phyloP scores from a whole-genome alignment of 2,113 vertebrate genomes.

The Corydoras maculifer region DNA sequence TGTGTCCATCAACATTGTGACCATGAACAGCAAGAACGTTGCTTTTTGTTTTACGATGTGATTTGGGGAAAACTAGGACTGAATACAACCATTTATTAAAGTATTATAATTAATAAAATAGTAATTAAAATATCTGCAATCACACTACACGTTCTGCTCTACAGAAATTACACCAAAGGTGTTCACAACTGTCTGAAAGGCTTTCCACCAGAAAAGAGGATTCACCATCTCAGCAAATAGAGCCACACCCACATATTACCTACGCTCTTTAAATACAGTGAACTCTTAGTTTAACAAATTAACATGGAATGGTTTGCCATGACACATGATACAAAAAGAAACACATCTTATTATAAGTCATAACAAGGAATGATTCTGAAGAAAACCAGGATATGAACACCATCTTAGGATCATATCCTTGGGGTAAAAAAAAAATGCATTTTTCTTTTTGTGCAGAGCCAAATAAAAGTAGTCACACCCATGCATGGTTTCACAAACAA shows the following conservation, averaged over 20 bases:
- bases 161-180: conserved; percentile 21
- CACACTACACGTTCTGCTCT: conserved; percentile 9
- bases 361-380: conserved; percentile 19
- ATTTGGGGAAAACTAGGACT: conserved; percentile 14
- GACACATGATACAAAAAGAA: too few species aligned
- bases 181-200: conserved; percentile 17
- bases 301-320: conserved; percentile 41
- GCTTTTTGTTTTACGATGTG: background rate
- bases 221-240: conserved; percentile 13
- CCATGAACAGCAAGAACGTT: too few species aligned
- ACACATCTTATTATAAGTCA: background rate
- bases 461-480: too few species aligned
- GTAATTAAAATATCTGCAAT: background rate
- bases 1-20: too few species aligned
- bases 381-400: conserved; percentile 8
- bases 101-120: too few species aligned
- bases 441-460: too few species aligned
- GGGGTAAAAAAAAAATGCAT: too few species aligned
- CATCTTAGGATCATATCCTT: too few species aligned
- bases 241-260: conserved; percentile 12
- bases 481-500: too few species aligned
- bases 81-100: conserved; percentile 2
- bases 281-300: conserved; percentile 32
- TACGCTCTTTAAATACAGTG: conserved; percentile 13
- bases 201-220: background rate